A percentile compares a stretch with the other conserved stretches of the same genome.
Evolutionary conservation across 92 coral and sea anemone genomes (phyloP).

Genomic region (Zoanthus gigantus): DNA sequence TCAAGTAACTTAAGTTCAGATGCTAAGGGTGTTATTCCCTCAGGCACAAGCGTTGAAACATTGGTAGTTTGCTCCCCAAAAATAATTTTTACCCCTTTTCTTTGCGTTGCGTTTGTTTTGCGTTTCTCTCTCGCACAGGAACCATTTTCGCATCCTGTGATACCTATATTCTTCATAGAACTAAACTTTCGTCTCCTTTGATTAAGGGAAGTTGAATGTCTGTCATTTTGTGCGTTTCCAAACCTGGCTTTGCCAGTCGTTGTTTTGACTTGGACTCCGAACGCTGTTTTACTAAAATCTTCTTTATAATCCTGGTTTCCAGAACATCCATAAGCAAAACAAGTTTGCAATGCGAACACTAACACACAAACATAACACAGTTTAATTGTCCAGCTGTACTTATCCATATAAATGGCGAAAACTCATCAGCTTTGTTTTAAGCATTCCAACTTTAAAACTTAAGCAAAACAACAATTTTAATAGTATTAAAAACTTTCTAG

Average conservation of each 20-base stretch:
- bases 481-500: background rate
- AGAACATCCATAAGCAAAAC: constrained; percentile 3
- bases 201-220: background rate
- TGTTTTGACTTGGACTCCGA: background rate
- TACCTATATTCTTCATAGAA: background rate
- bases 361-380: background rate
- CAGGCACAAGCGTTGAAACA: background rate
- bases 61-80: background rate
- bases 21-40: background rate
- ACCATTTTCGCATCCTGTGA: background rate
- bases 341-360: background rate
- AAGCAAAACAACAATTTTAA: background rate
- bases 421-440: background rate
- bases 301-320: background rate
- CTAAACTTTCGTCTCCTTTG: background rate
- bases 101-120: background rate
- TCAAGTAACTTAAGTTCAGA: background rate
- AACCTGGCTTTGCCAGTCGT: background rate
- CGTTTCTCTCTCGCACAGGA: constrained; percentile 10
- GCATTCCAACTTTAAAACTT: constrained; percentile 7
- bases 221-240: background rate
- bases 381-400: background rate
- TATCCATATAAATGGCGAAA: background rate
- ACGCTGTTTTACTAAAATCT: background rate
- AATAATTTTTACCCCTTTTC: constrained; percentile 6